A percentile compares a stretch with the other conserved stretches of the same genome.
Conservation (phyloP, 1,140 invertebrate species). For the Triops cancriformis region DNA sequence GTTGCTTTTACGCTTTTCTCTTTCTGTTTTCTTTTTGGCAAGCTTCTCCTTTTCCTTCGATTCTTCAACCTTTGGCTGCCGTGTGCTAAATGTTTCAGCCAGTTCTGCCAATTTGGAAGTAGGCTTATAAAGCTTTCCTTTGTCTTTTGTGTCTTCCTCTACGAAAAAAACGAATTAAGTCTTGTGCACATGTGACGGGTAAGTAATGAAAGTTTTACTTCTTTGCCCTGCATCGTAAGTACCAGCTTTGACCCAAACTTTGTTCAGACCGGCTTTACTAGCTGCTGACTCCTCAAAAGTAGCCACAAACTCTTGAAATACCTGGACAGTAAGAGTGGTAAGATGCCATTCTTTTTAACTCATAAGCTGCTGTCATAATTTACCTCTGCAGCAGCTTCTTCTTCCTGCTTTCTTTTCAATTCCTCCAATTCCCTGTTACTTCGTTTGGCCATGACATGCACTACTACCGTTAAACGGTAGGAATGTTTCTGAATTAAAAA, state of each 20-base stretch:
- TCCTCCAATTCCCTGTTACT: conserved; percentile 80
- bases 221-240: conserved; percentile 89
- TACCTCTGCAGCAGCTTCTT: conserved; percentile 70
- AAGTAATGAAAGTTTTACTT: conserved; percentile 48
- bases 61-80: conserved; percentile 26
- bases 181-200: not conserved
- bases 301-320: conserved; percentile 93
- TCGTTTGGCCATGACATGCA: conserved; percentile 58
- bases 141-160: conserved; percentile 81
- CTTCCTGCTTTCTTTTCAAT: conserved; percentile 76
- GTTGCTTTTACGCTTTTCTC: conserved; percentile 59
- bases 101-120: conserved; percentile 61
- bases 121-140: conserved; percentile 89
- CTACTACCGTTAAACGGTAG: no score
- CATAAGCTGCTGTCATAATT: conserved; percentile 29
- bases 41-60: conserved; percentile 45
- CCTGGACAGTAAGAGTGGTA: conserved; percentile 43
- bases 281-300: conserved; percentile 84
- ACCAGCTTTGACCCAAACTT: conserved; percentile 94
- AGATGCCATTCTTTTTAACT: conserved; percentile 21
- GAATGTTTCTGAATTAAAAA: no score
- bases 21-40: conserved; percentile 71
- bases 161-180: conserved; percentile 25
- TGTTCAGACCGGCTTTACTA: conserved; percentile 55
- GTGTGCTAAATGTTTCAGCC: conserved; percentile 47